A percentile compares a stretch with the other conserved stretches of the same genome.
Conservation (phyloP, 2,113 vertebrate genomes). For the Ictalurus furcatus region DNA sequence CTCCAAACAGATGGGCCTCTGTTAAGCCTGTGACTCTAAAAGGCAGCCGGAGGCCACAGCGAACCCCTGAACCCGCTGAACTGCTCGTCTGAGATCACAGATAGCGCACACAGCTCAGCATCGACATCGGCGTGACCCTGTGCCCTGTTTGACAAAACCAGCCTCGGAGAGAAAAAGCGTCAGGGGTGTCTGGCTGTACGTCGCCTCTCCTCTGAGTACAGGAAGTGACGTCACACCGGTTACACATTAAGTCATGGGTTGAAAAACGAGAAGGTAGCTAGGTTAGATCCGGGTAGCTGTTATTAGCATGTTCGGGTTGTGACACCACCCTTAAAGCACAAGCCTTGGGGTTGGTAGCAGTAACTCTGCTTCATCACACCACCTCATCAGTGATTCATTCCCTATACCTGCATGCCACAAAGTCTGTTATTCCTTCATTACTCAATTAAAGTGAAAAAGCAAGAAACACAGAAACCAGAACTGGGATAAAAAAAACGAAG, state of each 20-base stretch:
- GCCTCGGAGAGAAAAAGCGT: neutral
- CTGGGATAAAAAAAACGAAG: neutral
- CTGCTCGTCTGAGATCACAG: neutral
- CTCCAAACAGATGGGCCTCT: conserved; percentile 25
- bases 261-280: neutral
- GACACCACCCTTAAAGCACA: neutral
- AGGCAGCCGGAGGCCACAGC: conserved; percentile 10
- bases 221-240: neutral
- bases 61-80: neutral
- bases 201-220: neutral
- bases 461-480: neutral
- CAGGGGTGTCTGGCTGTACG: neutral
- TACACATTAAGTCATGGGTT: no score
- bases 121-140: neutral
- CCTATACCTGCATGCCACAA: neutral
- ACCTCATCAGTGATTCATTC: neutral
- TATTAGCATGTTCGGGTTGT: neutral
- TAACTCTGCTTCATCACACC: neutral
- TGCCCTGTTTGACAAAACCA: neutral
- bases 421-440: neutral
- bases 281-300: neutral
- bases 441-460: neutral
- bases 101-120: neutral
- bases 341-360: neutral
- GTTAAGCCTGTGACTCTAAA: conserved; percentile 31